Evolutionary conservation across 2,113 vertebrate species (phyloP), one percentile per base, ranked within the genome.

Genomic region (Heteronetta atricapilla): DNA sequence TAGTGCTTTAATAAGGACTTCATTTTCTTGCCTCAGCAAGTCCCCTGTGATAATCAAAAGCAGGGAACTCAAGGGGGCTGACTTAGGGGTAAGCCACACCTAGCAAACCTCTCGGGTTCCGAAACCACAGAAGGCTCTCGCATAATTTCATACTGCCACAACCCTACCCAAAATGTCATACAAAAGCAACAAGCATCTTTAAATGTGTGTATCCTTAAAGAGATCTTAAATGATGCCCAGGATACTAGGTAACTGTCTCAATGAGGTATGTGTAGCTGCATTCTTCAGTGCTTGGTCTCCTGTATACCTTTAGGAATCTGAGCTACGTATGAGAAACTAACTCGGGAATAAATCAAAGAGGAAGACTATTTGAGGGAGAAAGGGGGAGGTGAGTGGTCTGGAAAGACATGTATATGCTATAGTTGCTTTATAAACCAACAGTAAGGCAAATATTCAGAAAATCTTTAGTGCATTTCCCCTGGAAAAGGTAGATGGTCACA

Each of bases 401-500:
- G 6, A 22, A n/a, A 55, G 26, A 36, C 3, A 22, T 6, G 7
- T 10, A 8, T n/a, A 14, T 13, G 66, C n/a, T 81, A 7, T 40
- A 42, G 36, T 17, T 79, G 53, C 56, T 55, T 10, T n/a, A 5
- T 42, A 28, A 31, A 17, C 26, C 20, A 76, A 28, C 6, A 86
- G 34, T 36, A 66, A 62, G 50, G 26, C 13, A 81, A 84, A 70
- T 58, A 70, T 7, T 12, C 5, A 48, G 44, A 34, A 33, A 3
- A 11, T 26, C 5, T 2, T 42, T 14, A 74, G n/a, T 26, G 22
- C 15, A 60, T 13, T 7, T 8, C 6, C 15, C 15, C 11, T 59
- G 0, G 0, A 73, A 63, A n/a, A 23, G 6, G 3, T 8, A n/a
- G 29, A 70, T 21, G 10, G 4, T 28, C 18, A 40, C 5, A 77